Conservation (phyloP, 2,113 vertebrate genomes). For the Nanger granti region DNA sequence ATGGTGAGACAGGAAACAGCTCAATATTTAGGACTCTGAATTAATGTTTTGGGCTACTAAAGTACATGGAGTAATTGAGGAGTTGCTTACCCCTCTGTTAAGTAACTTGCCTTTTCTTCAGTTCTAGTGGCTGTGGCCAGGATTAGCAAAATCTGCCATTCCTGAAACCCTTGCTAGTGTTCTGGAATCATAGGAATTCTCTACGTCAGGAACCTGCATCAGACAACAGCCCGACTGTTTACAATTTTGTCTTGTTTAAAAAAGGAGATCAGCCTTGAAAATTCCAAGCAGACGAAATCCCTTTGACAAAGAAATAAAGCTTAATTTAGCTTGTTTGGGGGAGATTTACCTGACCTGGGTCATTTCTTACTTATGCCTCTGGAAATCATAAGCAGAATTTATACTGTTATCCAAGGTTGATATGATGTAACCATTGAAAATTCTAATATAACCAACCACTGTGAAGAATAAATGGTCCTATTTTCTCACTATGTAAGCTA, state of each 20-base stretch:
- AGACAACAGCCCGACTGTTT: background rate
- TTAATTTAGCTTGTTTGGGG: background rate
- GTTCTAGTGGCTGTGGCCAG: background rate
- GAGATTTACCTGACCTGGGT: background rate
- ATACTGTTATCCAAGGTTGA: background rate
- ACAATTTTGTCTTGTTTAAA: background rate
- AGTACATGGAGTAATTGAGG: background rate
- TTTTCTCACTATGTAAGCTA: background rate
- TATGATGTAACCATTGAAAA: background rate
- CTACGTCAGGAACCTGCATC: background rate
- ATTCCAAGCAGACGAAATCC: background rate
- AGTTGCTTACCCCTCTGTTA: constrained; percentile 15
- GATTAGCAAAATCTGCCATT: background rate
- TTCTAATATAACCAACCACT: background rate
- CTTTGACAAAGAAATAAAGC: background rate
- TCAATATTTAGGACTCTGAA: background rate
- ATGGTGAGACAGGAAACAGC: background rate
- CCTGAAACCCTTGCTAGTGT: background rate
- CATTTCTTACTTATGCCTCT: background rate
- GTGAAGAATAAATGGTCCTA: background rate
- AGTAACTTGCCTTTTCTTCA: constrained; percentile 21
- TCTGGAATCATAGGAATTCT: constrained; percentile 14
- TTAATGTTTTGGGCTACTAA: constrained; percentile 12
- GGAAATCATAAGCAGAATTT: background rate
- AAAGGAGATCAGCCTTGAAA: background rate